Evolutionary conservation across 2,113 vertebrate species (phyloP), one percentile per base, ranked within the genome.

Genomic region (Equus przewalskii): DNA sequence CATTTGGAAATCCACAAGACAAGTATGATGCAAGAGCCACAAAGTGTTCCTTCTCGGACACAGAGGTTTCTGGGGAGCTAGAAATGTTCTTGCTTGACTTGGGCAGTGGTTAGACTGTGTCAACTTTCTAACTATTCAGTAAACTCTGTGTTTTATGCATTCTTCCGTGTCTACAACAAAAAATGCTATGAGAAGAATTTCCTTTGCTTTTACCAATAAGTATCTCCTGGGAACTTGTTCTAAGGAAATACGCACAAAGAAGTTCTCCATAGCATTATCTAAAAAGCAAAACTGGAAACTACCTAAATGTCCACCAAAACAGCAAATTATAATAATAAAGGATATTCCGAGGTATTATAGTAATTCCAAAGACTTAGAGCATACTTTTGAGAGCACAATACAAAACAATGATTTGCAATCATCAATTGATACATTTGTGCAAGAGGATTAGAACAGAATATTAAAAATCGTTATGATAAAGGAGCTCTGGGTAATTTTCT

Each of bases 281-380:
- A 91, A 69, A 62, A 79, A 62, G 58, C 70, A 93, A 64, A 96
- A 69, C 64, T 75, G 21, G 41, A 80, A 91, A 90, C 30, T 60
- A 86, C 15, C 54, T 86, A 97, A 90, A 67, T 62, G 97, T 36
- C 36, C 22, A 95, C 54, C 67, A 46, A 86, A 89, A 89, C 22
- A 76, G 58, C 46, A 96, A 90, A 94, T 87, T 73, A 64, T 7
- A 79, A 49, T 79, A 90, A 75, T 69, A 67, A 94, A 88, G 26
- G 41, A 56, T 79, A 92, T n/a, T 67, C 41, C 46, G 65, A 90
- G 91, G 81, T 64, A 87, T 78, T 85, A 78, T 2, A 22, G 56
- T 64, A 58, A 85, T 3, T 92, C 54, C 51, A 70, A 80, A 84
- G 44, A 92, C 41, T 54, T 51, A 14, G 72, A 73, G 41, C 11